A percentile compares a stretch with the other conserved stretches of the same genome.
These are phyloP conservation scores for Stegastes partitus DNA, from an alignment of 2,113 vertebrate genomes.

Conservation along the genomic window DNA sequence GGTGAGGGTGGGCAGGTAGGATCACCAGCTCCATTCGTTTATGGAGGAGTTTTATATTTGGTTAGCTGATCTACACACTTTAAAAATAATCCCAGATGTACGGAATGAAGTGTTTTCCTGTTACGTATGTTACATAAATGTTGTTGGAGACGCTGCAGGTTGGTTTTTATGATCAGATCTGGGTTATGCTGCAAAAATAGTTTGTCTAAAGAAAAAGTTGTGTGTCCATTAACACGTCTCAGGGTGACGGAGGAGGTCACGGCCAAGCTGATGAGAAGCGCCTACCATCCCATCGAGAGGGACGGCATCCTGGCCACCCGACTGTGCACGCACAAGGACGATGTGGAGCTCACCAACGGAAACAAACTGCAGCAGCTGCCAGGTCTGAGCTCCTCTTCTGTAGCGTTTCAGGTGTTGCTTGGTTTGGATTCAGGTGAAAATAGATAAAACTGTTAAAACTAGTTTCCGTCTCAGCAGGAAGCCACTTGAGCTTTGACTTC, in stretches of 20 bases:
- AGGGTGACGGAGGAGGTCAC: slow-evolving; percentile 94
- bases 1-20: slow-evolving; percentile 93
- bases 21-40: neutral
- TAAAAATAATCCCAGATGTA: neutral
- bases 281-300: slow-evolving; percentile 87
- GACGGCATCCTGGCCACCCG: slow-evolving; percentile 95
- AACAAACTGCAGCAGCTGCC: slow-evolving; percentile 88
- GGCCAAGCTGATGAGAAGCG: slow-evolving; percentile 84
- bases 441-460: neutral
- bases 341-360: slow-evolving; percentile 94
- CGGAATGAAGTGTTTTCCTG: too few relatives aligned
- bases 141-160: too few relatives aligned
- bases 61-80: too few relatives aligned
- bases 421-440: neutral
- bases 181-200: neutral
- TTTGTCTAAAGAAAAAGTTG: slow-evolving; percentile 2
- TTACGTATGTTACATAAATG: too few relatives aligned
- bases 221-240: slow-evolving; percentile 28
- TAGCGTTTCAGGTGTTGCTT: neutral
- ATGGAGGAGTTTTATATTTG: too few relatives aligned
- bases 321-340: slow-evolving; percentile 97
- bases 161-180: neutral
- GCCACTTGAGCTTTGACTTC: neutral
- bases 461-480: neutral
- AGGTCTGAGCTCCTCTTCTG: slow-evolving; percentile 80